Evolutionary conservation across 2,888 invertebrate genomes (phyloP).

Genomic region (Caenorhabditis sp.): DNA sequence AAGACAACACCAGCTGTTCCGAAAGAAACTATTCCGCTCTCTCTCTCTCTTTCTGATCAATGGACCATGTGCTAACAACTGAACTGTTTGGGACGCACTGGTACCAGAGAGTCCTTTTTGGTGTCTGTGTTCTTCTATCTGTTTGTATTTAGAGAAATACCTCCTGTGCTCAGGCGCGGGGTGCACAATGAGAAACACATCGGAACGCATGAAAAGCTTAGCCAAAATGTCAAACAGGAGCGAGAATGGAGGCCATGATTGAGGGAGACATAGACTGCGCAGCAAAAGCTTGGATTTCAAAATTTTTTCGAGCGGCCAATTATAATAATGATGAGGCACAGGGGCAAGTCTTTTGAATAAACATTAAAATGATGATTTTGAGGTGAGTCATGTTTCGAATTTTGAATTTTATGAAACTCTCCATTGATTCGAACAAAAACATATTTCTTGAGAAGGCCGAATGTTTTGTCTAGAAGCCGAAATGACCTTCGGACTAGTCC

Average conservation of each 20-base stretch:
- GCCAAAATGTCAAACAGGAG: constrained; percentile 61
- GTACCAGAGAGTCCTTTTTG: constrained; percentile 35
- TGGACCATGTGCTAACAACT: constrained; percentile 46
- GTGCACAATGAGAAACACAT: constrained; percentile 52
- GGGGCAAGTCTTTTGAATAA: constrained; percentile 17
- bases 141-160: constrained; percentile 43
- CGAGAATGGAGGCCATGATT: constrained; percentile 26
- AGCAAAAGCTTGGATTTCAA: constrained; percentile 49
- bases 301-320: constrained; percentile 25
- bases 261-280: constrained; percentile 21
- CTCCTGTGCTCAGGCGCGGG: constrained; percentile 22
- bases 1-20: background rate
- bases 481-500: constrained; percentile 32
- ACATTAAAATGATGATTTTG: constrained; percentile 38
- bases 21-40: constrained; percentile 6
- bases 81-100: constrained; percentile 19
- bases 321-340: constrained; percentile 51
- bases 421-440: background rate
- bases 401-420: background rate
- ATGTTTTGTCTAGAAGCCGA: constrained; percentile 34
- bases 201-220: constrained; percentile 64
- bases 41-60: constrained; percentile 10
- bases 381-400: too few relatives aligned
- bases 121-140: constrained; percentile 11
- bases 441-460: background rate